These are phyloP conservation scores for Sceloporus tristichus DNA, from an alignment of 2,113 vertebrate species.

Conservation along the genomic window DNA sequence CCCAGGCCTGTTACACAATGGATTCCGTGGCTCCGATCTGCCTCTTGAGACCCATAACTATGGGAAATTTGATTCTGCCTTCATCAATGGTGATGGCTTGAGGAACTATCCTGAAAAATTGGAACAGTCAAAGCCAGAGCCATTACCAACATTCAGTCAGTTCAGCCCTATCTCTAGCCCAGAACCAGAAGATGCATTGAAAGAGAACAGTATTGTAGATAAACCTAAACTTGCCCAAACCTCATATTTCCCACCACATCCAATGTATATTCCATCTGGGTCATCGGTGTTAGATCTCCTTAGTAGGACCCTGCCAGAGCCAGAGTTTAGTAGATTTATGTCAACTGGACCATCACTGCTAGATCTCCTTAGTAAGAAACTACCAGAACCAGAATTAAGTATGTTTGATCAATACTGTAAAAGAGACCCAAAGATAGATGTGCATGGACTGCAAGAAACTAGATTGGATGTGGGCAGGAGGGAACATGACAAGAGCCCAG, in stretches of 20 bases:
- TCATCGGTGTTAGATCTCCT: slow-evolving; percentile 70
- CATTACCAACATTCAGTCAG: slow-evolving; percentile 85
- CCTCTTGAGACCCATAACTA: slow-evolving; percentile 79
- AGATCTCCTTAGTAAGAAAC: slow-evolving; percentile 78
- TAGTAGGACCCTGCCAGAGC: slow-evolving; percentile 79
- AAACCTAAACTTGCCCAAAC: slow-evolving; percentile 81
- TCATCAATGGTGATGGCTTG: slow-evolving; percentile 88
- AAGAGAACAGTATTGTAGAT: slow-evolving; percentile 78
- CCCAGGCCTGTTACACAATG: slow-evolving; percentile 84
- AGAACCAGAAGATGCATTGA: slow-evolving; percentile 84
- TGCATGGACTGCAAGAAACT: slow-evolving; percentile 57
- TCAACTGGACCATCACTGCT: slow-evolving; percentile 76
- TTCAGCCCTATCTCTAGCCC: slow-evolving; percentile 94
- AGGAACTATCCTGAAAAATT: slow-evolving; percentile 81
- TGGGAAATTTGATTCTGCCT: slow-evolving; percentile 84
- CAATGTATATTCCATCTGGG: slow-evolving; percentile 76
- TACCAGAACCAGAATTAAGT: slow-evolving; percentile 80
- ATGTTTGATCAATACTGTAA: slow-evolving; percentile 88
- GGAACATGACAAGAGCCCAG: slow-evolving; percentile 62
- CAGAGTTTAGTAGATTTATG: slow-evolving; percentile 82
- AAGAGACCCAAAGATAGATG: slow-evolving; percentile 80
- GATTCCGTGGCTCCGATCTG: slow-evolving; percentile 83
- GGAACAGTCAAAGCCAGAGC: slow-evolving; percentile 82
- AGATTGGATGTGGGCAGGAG: slow-evolving; percentile 60
- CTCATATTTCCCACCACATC: slow-evolving; percentile 81